These are phyloP conservation scores for Microctenopoma steveboyesi DNA, from an alignment of 2,797 vertebrate species.

Conservation along the genomic window DNA sequence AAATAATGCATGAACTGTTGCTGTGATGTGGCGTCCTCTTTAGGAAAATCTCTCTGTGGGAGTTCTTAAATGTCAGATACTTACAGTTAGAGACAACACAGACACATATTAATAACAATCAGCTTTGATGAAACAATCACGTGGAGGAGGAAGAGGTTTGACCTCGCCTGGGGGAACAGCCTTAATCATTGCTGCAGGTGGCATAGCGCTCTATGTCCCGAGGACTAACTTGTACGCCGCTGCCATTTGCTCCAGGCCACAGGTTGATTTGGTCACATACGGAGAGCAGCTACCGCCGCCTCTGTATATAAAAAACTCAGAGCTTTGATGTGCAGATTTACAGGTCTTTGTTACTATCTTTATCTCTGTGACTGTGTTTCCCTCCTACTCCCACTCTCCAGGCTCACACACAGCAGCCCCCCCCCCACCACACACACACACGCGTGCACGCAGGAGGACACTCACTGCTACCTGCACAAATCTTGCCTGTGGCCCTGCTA, in stretches of 20 bases:
- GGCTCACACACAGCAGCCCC: constrained; percentile 25
- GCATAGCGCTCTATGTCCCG: constrained; percentile 33
- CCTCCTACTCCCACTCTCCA: constrained; percentile 29
- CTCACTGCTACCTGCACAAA: neutral
- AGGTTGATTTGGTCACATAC: constrained; percentile 48
- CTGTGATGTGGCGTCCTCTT: constrained; percentile 27
- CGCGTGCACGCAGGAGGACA: too few relatives aligned
- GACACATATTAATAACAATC: constrained; percentile 14
- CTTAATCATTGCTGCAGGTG: constrained; percentile 35
- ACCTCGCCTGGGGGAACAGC: constrained; percentile 47
- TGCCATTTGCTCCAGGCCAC: constrained; percentile 54
- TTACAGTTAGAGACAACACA: constrained; percentile 12
- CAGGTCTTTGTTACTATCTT: constrained; percentile 56
- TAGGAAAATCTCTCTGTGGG: constrained; percentile 24
- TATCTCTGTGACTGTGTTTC: constrained; percentile 34
- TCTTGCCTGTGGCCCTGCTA: constrained; percentile 26
- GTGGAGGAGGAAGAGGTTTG: constrained; percentile 17
- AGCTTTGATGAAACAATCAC: constrained; percentile 22
- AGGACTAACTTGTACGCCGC: constrained; percentile 33
- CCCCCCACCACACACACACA: too few relatives aligned
- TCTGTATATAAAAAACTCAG: constrained; percentile 44
- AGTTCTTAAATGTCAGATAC: constrained; percentile 23
- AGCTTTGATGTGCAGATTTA: constrained; percentile 64
- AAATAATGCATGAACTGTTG: constrained; percentile 24
- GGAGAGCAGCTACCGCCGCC: constrained; percentile 42